A percentile compares a stretch with the other conserved stretches of the same genome.
phyloP scores from a whole-genome alignment of 2,797 vertebrate species.

The Notolabrus celidotus region DNA sequence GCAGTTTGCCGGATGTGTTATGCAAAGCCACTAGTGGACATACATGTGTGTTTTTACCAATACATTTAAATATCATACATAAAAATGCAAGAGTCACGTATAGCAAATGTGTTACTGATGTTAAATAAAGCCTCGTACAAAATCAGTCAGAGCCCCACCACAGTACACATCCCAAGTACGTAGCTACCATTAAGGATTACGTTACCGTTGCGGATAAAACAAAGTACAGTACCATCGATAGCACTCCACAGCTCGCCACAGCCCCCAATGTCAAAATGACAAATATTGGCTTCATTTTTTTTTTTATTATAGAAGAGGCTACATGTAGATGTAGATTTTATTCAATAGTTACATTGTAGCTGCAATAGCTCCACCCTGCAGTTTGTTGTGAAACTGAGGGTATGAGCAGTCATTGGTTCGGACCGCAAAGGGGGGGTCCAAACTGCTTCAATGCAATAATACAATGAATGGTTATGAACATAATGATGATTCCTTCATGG shows the following conservation, averaged over 20 bases:
- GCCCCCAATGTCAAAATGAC: constrained; percentile 56
- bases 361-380: constrained; percentile 38
- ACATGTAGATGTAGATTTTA: background rate
- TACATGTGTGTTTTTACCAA: no score
- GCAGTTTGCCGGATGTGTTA: background rate
- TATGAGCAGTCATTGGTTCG: no score
- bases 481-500: background rate
- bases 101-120: no score
- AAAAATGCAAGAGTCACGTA: no score
- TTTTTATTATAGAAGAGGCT: background rate
- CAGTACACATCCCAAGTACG: background rate
- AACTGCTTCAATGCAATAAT: background rate
- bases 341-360: background rate
- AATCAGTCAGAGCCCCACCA: no score
- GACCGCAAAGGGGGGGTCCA: background rate
- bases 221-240: constrained; percentile 73
- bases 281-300: constrained; percentile 68
- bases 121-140: no score
- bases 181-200: constrained; percentile 23
- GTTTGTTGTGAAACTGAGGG: constrained; percentile 28
- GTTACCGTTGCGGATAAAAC: constrained; percentile 72
- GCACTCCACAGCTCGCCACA: constrained; percentile 53
- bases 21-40: no score
- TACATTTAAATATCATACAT: no score
- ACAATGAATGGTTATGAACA: background rate